phyloP scores from a whole-genome alignment of 2,888 invertebrate genomes.

The Caenorhabditis sp. region DNA sequence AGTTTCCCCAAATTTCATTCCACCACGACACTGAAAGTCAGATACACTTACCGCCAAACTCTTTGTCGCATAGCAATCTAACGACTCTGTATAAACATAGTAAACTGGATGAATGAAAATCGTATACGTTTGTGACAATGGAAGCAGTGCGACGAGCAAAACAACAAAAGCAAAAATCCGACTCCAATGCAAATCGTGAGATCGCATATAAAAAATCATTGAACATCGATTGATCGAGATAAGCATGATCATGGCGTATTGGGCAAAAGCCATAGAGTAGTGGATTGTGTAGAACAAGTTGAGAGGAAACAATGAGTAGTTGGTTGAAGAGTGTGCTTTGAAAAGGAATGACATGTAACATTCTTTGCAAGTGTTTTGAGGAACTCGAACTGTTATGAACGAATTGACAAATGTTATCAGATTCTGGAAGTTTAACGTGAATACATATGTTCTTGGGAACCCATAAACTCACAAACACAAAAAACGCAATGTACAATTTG shows the following conservation, averaged over 20 bases:
- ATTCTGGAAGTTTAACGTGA: too few species aligned
- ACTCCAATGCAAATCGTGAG: constrained; percentile 11
- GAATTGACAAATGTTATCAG: constrained; percentile 30
- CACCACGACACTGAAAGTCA: too few species aligned
- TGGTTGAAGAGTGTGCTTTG: constrained; percentile 1
- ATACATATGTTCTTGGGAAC: too few species aligned
- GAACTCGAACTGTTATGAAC: constrained; percentile 29
- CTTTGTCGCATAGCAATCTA: constrained; percentile 18
- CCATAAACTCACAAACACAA: constrained; percentile 23
- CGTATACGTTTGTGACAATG: constrained; percentile 12
- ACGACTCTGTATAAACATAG: constrained; percentile 14
- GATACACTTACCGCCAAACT: constrained; percentile 16
- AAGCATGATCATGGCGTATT: constrained; percentile 29
- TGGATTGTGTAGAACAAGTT: constrained; percentile 32
- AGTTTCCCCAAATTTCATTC: too few species aligned
- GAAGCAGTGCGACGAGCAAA: constrained; percentile 1
- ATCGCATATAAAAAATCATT: background rate
- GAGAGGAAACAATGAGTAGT: constrained; percentile 24
- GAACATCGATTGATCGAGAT: constrained; percentile 17
- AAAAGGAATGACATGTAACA: constrained; percentile 21
- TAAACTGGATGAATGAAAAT: constrained; percentile 11
- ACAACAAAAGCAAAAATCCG: background rate
- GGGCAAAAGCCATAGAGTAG: constrained; percentile 25
- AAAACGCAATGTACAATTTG: constrained; percentile 15
- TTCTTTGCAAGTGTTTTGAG: constrained; percentile 29